A percentile compares a stretch with the other conserved stretches of the same genome.
Conservation (phyloP, 2,888 invertebrate species). For the Chirona hameri region DNA sequence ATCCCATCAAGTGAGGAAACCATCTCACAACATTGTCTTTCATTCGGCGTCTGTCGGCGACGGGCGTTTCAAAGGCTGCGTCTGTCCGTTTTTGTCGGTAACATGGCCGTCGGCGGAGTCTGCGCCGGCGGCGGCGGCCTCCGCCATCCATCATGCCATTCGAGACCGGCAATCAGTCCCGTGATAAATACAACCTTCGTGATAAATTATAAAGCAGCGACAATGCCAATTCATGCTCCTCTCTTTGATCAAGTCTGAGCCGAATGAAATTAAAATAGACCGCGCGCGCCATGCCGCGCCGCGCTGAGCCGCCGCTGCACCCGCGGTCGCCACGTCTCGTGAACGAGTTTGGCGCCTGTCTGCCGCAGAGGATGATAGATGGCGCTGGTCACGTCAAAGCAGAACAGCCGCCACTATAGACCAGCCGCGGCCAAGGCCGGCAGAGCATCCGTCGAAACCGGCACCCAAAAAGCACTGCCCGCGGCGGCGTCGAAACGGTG, state of each 20-base stretch:
- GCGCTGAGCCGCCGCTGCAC: too few species aligned
- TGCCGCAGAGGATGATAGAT: neutral
- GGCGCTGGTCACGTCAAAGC: neutral
- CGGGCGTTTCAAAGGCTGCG: conserved; percentile 12
- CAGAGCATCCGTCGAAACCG: neutral
- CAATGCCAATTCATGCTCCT: conserved; percentile 28
- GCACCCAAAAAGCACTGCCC: neutral
- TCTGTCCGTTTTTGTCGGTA: conserved; percentile 2
- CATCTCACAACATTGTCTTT: conserved; percentile 28
- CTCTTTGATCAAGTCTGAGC: conserved; percentile 23
- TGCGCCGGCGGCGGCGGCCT: neutral
- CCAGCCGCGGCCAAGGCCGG: neutral
- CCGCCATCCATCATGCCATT: neutral
- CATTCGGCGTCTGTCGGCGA: neutral
- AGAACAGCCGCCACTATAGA: neutral
- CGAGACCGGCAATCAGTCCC: conserved; percentile 6
- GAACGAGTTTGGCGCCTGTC: neutral
- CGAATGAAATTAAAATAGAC: conserved; percentile 27
- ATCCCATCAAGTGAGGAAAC: conserved; percentile 26
- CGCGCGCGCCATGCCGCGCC: neutral
- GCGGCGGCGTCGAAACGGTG: neutral
- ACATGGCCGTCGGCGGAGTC: neutral
- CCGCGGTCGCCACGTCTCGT: neutral
- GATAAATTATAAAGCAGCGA: conserved; percentile 26
- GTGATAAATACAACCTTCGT: conserved; percentile 22